Conservation (phyloP, 2,888 invertebrate genomes). For the Cyclophora albipunctata region DNA sequence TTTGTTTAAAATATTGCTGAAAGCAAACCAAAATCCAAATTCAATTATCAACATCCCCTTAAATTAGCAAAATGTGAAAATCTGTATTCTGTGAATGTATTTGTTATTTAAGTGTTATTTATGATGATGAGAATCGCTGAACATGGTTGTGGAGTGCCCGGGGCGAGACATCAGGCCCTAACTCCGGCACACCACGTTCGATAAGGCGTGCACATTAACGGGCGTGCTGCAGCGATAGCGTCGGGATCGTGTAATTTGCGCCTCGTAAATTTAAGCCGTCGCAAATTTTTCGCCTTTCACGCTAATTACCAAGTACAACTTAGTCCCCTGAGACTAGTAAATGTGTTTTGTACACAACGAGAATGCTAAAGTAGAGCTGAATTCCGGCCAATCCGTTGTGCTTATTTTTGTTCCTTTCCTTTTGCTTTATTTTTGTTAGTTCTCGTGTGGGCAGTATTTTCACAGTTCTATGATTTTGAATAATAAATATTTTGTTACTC, state of each 20-base stretch:
- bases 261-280: conserved; percentile 74
- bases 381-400: conserved; percentile 47
- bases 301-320: conserved; percentile 67
- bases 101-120: conserved; percentile 12
- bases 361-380: conserved; percentile 60
- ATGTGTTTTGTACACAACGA: conserved; percentile 66
- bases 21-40: too few species aligned
- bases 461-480: too few species aligned
- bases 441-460: too few species aligned
- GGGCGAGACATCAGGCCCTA: conserved; percentile 27
- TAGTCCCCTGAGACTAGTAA: conserved; percentile 68
- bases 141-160: conserved; percentile 26
- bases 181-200: conserved; percentile 42
- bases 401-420: conserved; percentile 7
- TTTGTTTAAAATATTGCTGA: too few species aligned
- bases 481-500: too few species aligned
- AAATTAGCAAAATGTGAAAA: too few species aligned
- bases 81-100: too few species aligned
- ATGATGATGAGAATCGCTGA: conserved; percentile 45
- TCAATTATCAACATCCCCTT: too few species aligned
- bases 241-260: conserved; percentile 71
- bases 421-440: too few species aligned
- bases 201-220: conserved; percentile 72
- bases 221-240: conserved; percentile 66
- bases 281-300: conserved; percentile 73